These are phyloP conservation scores for Clytia hemisphaerica DNA, from an alignment of 30 jellyfish, hydroid and myxozoan species.

Conservation along the genomic window DNA sequence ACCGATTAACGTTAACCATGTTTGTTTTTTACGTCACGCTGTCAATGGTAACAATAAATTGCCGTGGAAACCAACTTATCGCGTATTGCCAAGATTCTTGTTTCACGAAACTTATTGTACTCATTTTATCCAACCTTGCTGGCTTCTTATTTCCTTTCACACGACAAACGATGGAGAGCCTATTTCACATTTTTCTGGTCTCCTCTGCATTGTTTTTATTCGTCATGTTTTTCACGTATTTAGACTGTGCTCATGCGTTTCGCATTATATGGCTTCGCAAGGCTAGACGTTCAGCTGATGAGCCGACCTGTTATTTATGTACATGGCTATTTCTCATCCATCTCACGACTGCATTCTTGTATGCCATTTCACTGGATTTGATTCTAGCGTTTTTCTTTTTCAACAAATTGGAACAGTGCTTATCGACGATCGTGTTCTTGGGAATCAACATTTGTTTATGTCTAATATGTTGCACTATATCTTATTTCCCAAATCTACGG, in stretches of 20 bases:
- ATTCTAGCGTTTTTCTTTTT: slow-evolving; percentile 76
- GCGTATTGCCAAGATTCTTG: slow-evolving; percentile 60
- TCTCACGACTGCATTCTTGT: slow-evolving; percentile 60
- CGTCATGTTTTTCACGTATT: slow-evolving; percentile 40
- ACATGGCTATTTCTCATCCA: slow-evolving; percentile 93
- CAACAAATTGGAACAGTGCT: slow-evolving; percentile 60
- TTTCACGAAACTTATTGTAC: slow-evolving; percentile 45
- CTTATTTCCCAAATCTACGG: slow-evolving; percentile 54
- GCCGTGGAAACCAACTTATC: slow-evolving; percentile 34
- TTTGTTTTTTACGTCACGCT: slow-evolving; percentile 39
- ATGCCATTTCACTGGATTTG: slow-evolving; percentile 76
- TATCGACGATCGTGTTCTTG: slow-evolving; percentile 39
- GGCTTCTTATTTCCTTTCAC: slow-evolving; percentile 57
- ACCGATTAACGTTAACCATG: slow-evolving; percentile 54
- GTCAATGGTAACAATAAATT: slow-evolving; percentile 23
- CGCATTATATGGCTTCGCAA: slow-evolving; percentile 65
- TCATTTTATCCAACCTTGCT: slow-evolving; percentile 40
- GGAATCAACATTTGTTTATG: slow-evolving; percentile 57
- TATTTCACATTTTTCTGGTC: slow-evolving; percentile 42
- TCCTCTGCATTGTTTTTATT: slow-evolving; percentile 42
- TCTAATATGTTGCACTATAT: slow-evolving; percentile 48
- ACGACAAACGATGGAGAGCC: slow-evolving; percentile 21
- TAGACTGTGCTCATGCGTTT: slow-evolving; percentile 80
- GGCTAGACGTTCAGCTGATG: slow-evolving; percentile 54
- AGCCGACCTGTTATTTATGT: slow-evolving; percentile 90